Conservation (phyloP, 2,113 vertebrate genomes). For the Callopanchax toddi region DNA sequence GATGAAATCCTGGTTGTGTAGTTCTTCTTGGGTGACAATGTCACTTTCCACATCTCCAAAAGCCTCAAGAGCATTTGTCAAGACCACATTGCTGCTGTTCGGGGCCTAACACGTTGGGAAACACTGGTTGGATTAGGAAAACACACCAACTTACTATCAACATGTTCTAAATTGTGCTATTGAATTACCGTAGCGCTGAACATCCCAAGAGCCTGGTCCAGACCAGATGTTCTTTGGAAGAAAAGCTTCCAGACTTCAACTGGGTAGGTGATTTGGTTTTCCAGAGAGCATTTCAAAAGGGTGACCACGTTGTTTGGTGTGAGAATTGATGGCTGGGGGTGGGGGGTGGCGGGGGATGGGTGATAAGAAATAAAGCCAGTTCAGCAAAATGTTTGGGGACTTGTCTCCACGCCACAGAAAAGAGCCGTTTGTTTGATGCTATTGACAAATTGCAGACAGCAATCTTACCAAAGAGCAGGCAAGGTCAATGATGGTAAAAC, state of each 20-base stretch:
- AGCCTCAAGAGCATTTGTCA: constrained; percentile 8
- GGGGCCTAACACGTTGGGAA: neutral
- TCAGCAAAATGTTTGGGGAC: neutral
- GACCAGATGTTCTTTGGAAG: constrained; percentile 40
- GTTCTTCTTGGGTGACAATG: neutral
- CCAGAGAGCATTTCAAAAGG: constrained; percentile 47
- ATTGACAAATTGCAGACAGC: neutral
- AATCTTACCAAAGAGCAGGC: constrained; percentile 57
- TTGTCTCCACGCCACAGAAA: neutral
- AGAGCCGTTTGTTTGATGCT: neutral
- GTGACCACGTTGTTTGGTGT: constrained; percentile 34
- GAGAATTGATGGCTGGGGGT: constrained; percentile 24
- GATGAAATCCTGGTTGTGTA: neutral
- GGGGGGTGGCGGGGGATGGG: no score
- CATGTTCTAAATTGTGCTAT: neutral
- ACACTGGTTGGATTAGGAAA: neutral
- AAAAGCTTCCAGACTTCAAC: constrained; percentile 59
- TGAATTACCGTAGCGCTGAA: constrained; percentile 19
- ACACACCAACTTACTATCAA: neutral
- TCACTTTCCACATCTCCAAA: neutral
- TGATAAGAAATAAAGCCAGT: neutral
- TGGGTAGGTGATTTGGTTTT: constrained; percentile 3
- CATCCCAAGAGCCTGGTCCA: constrained; percentile 47
- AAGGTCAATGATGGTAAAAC: constrained; percentile 36
- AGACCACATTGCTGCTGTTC: neutral